Base-by-base conservation (phyloP, 2,113 vertebrate species). In the Prunella fulvescens region DNA sequence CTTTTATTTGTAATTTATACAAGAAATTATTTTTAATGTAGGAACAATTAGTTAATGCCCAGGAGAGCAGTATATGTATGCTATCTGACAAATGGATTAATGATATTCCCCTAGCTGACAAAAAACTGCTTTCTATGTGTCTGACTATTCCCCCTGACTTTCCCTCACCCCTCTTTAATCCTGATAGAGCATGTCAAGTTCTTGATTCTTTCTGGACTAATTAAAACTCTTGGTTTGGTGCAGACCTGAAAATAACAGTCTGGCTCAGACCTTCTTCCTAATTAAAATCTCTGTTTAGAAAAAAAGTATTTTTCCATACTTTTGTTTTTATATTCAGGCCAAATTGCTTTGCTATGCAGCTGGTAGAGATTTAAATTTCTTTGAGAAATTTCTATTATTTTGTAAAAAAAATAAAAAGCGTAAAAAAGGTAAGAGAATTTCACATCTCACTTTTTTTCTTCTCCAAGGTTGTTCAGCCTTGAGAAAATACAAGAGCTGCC, bases 241-340 rank as follows among this genome's bases (percentile, higher is more conserved):
- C 60, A 96, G 92, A 94, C 44, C 35, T 82, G 92, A 81, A 95
- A 95, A 86, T 86, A 96, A 62, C 56, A 81, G 87, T 77, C 74
- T 96, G 79, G 77, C 90, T 97, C 88, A 95, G 83, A 71, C 61
- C 42, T 48, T 76, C 29, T 91, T 88, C 39, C 77, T 96, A 95
- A 96, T 97, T 97, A 97, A 96, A 97, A 95, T 82, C 56, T 91
- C 78, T 91, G 73, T 82, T 96, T 96, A 93, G 47, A 79, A 92
- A 95, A 92, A 57, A 64, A 91, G 48, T 71, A 88, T 96, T 97
- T 81, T 96, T 90, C 85, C 71, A 76, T 92, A 96, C 71, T 94
- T 77, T 77, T 86, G 84, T 93, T 95, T 84, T 92, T 83, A 90
- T 86, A 95, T 81, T 97, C 85, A 95, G 71, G 82, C 39, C 69